A percentile compares a stretch with the other conserved stretches of the same genome.
Conservation (phyloP, 2,888 invertebrate genomes). For the Apamea crenata region DNA sequence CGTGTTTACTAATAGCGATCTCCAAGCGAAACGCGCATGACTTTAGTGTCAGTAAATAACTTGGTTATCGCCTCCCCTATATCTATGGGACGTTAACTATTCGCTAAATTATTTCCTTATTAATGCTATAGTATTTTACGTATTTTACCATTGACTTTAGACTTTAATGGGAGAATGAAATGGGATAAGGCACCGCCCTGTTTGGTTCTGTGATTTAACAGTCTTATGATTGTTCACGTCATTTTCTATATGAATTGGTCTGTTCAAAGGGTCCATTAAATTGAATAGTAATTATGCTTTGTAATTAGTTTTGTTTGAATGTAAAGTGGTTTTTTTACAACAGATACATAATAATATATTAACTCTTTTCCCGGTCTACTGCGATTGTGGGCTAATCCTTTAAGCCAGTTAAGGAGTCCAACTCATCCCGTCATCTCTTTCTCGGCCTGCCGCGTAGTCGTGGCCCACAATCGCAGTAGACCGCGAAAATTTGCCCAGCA, state of each 20-base stretch:
- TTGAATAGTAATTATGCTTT: not conserved
- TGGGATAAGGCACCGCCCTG: not conserved
- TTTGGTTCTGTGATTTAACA: conserved; percentile 6
- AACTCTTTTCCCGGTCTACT: too few species aligned
- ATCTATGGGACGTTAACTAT: conserved; percentile 54
- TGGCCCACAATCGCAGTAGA: too few species aligned
- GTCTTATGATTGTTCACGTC: not conserved
- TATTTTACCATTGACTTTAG: conserved; percentile 34
- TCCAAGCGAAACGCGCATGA: conserved; percentile 39
- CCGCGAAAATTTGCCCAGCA: too few species aligned
- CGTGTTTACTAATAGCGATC: conserved; percentile 50
- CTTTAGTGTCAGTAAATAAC: conserved; percentile 63
- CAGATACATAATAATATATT: not conserved
- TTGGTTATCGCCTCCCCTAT: conserved; percentile 52
- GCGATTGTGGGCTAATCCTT: too few species aligned
- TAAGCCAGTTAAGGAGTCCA: too few species aligned
- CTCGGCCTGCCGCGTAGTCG: too few species aligned
- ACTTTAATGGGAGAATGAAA: conserved; percentile 26
- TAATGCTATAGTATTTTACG: conserved; percentile 43
- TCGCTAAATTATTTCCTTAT: conserved; percentile 66
- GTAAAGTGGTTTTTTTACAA: not conserved
- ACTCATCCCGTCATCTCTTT: too few species aligned
- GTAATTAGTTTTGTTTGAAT: not conserved
- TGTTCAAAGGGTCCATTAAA: not conserved
- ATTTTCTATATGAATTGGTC: not conserved